A percentile compares a stretch with the other conserved stretches of the same genome.
Evolutionary conservation across 2,797 vertebrate species (phyloP).

Genomic region (Sternotherus odoratus): DNA sequence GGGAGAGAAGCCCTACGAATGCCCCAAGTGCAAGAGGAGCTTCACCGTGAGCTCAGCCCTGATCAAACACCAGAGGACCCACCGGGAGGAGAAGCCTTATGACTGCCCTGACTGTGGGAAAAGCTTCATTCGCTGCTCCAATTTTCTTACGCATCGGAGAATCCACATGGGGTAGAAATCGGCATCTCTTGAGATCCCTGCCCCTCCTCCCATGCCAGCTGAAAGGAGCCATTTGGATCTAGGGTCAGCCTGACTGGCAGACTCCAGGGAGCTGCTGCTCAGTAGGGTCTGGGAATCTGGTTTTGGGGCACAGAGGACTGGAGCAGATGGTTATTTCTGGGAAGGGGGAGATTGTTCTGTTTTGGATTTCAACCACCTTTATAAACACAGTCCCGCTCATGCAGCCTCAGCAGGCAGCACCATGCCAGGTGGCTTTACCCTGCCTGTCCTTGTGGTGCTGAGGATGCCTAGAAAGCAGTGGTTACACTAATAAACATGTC

Average conservation of each 20-base stretch:
- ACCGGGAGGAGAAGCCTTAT: constrained; percentile 69
- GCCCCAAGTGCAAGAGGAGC: constrained; percentile 58
- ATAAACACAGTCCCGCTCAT: not conserved
- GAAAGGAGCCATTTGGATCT: not conserved
- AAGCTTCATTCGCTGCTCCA: constrained; percentile 71
- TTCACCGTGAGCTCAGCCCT: constrained; percentile 72
- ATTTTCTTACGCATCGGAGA: constrained; percentile 68
- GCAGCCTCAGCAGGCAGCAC: not conserved
- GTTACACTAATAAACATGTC: not conserved
- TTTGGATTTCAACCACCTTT: not conserved
- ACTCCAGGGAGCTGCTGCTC: not conserved
- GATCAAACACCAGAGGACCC: constrained; percentile 72
- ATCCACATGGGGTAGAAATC: constrained; percentile 55
- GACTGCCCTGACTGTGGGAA: constrained; percentile 69
- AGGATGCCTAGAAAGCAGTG: not conserved
- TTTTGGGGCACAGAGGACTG: not conserved
- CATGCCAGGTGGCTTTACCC: not conserved
- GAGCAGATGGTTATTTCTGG: not conserved
- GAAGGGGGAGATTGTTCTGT: not conserved
- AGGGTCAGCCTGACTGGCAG: not conserved
- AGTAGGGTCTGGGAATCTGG: not conserved
- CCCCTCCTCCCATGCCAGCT: not conserved
- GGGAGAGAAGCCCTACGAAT: constrained; percentile 66
- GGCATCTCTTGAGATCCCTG: not conserved
- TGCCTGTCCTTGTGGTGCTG: not conserved